Conservation (phyloP, 2,113 vertebrate species). For the Corythaeola cristata region DNA sequence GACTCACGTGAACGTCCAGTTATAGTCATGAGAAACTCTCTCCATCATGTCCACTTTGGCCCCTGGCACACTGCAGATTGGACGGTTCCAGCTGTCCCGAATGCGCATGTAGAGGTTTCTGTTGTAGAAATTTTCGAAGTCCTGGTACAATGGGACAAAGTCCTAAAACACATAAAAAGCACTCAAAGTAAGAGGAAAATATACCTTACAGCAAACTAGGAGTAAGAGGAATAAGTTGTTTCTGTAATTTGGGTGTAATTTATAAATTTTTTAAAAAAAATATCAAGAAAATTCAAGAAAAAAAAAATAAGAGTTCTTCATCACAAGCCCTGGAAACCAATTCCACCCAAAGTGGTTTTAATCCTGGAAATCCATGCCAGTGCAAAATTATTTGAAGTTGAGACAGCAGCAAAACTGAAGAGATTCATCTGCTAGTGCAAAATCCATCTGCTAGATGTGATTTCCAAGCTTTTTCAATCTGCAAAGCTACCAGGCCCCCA, state of each 20-base stretch:
- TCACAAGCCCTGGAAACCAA: not conserved
- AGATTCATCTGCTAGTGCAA: not conserved
- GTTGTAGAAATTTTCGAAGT: constrained; percentile 98
- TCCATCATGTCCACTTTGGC: constrained; percentile 92
- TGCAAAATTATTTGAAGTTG: not conserved
- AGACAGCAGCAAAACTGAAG: not conserved
- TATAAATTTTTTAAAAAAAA: not conserved
- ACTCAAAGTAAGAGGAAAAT: not conserved
- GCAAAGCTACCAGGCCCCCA: not conserved
- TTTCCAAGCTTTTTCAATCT: not conserved
- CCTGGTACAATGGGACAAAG: constrained; percentile 95
- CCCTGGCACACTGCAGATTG: constrained; percentile 91
- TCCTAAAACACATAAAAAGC: constrained; percentile 77
- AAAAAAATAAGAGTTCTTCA: not conserved
- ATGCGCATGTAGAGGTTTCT: constrained; percentile 97
- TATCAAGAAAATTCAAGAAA: not conserved
- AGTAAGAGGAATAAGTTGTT: not conserved
- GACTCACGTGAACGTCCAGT: constrained; percentile 95
- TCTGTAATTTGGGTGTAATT: not conserved
- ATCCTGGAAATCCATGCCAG: not conserved
- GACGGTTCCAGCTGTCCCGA: constrained; percentile 95
- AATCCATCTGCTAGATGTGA: not conserved
- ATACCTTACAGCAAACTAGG: not conserved
- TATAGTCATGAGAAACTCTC: constrained; percentile 87
- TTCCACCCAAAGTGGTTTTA: not conserved